These are phyloP conservation scores for Acropora yongei DNA, from an alignment of 64 coral and sea anemone genomes.

Conservation along the genomic window DNA sequence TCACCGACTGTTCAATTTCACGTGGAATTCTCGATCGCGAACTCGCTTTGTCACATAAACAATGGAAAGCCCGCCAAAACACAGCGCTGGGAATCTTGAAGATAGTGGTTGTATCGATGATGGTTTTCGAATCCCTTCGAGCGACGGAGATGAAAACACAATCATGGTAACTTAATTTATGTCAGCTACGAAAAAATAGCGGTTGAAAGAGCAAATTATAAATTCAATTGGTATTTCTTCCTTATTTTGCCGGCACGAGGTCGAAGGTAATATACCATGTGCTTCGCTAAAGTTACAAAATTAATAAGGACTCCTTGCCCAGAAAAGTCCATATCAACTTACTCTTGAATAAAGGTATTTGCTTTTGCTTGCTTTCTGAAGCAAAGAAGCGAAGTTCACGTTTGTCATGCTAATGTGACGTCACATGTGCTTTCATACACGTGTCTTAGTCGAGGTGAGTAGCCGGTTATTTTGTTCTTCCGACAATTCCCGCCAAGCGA, in stretches of 20 bases:
- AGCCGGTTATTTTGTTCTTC: not conserved
- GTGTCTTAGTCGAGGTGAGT: not conserved
- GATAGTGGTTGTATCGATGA: constrained; percentile 31
- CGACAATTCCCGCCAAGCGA: not conserved
- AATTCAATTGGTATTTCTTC: not conserved
- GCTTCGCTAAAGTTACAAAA: not conserved
- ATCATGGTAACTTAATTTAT: not conserved
- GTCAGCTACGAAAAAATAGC: not conserved
- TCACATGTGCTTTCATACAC: not conserved
- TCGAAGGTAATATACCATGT: not conserved
- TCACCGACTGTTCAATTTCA: not conserved
- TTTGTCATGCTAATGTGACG: not conserved
- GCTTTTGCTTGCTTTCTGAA: not conserved
- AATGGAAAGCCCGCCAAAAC: constrained; percentile 16
- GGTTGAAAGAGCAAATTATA: not conserved
- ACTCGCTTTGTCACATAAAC: constrained; percentile 3
- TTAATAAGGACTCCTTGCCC: not conserved
- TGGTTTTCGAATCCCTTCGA: constrained; percentile 4
- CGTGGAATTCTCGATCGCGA: not conserved
- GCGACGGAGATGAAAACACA: not conserved
- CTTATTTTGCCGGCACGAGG: not conserved
- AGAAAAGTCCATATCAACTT: not conserved
- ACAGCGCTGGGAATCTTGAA: constrained; percentile 12
- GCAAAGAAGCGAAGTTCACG: not conserved
- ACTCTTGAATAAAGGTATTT: no score